These are phyloP conservation scores for Tympanoctomys barrerae DNA, from an alignment of 2,797 vertebrate species.

Conservation along the genomic window DNA sequence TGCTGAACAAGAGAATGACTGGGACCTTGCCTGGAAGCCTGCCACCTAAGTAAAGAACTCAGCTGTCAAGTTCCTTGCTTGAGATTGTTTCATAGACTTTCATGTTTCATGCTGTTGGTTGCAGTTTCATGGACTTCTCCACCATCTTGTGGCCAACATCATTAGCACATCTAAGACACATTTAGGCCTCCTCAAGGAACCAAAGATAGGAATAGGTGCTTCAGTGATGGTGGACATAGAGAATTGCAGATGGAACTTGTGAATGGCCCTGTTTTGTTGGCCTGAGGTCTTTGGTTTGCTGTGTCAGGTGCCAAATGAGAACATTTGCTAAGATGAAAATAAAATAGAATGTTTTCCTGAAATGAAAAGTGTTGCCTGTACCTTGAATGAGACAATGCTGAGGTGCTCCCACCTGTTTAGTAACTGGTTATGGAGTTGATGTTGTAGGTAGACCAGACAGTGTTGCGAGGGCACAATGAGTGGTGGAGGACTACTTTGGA, in stretches of 20 bases:
- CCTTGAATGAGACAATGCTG: background rate
- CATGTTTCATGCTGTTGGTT: too few relatives aligned
- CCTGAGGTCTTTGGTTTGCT: conserved; percentile 43
- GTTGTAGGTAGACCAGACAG: background rate
- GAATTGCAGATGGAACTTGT: background rate
- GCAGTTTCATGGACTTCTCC: background rate
- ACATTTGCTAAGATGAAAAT: conserved; percentile 66
- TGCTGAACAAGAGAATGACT: background rate
- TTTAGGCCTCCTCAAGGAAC: background rate
- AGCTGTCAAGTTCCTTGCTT: background rate
- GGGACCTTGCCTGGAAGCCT: background rate
- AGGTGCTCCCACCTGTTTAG: background rate
- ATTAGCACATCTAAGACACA: conserved; percentile 7
- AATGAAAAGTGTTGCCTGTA: background rate
- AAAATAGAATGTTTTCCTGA: conserved; percentile 73
- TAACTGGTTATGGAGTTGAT: background rate
- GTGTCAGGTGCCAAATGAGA: conserved; percentile 66
- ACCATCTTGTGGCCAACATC: conserved; percentile 44
- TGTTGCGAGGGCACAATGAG: background rate
- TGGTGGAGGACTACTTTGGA: background rate
- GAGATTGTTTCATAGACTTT: background rate
- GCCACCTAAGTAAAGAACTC: background rate
- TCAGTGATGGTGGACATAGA: background rate
- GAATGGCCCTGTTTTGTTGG: background rate
- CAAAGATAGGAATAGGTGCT: background rate